These are phyloP conservation scores for Sebastes variabilis DNA, from an alignment of 2,797 vertebrate species.

Conservation along the genomic window DNA sequence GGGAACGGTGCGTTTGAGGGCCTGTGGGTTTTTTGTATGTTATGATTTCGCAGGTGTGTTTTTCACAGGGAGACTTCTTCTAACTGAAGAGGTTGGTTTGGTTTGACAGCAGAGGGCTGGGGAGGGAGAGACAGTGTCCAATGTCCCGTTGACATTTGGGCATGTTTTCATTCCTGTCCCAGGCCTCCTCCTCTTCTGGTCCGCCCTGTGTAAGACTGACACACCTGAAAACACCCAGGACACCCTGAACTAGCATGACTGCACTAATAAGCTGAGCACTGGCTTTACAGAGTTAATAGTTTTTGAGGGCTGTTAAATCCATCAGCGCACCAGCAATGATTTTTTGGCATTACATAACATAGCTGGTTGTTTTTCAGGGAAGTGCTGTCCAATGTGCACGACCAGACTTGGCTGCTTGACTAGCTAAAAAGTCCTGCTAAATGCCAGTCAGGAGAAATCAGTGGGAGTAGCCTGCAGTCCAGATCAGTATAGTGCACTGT, in stretches of 20 bases:
- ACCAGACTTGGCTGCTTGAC: slow-evolving; percentile 11
- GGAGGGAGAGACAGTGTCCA: not conserved
- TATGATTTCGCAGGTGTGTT: not conserved
- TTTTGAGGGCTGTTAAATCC: slow-evolving; percentile 55
- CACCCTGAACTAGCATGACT: not conserved
- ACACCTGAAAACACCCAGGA: slow-evolving; percentile 57
- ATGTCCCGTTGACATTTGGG: slow-evolving; percentile 17
- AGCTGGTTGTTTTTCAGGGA: slow-evolving; percentile 59
- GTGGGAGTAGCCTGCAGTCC: not conserved
- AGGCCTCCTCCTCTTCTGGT: slow-evolving; percentile 17
- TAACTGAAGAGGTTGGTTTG: slow-evolving; percentile 18
- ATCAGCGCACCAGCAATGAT: slow-evolving; percentile 51
- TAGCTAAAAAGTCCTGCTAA: not conserved
- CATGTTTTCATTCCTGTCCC: slow-evolving; percentile 31
- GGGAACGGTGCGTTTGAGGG: slow-evolving; percentile 33
- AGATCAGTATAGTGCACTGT: slow-evolving; percentile 40
- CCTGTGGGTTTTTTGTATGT: slow-evolving; percentile 18
- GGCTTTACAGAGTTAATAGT: not conserved
- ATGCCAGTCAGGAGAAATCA: not conserved
- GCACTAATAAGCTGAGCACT: not conserved
- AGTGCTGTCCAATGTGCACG: slow-evolving; percentile 60
- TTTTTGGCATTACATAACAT: slow-evolving; percentile 68
- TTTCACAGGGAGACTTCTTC: not conserved
- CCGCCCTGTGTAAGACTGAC: slow-evolving; percentile 3
- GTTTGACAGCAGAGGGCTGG: slow-evolving; percentile 44